phyloP scores from a whole-genome alignment of 2,113 vertebrate genomes.

The Mus pahari region DNA sequence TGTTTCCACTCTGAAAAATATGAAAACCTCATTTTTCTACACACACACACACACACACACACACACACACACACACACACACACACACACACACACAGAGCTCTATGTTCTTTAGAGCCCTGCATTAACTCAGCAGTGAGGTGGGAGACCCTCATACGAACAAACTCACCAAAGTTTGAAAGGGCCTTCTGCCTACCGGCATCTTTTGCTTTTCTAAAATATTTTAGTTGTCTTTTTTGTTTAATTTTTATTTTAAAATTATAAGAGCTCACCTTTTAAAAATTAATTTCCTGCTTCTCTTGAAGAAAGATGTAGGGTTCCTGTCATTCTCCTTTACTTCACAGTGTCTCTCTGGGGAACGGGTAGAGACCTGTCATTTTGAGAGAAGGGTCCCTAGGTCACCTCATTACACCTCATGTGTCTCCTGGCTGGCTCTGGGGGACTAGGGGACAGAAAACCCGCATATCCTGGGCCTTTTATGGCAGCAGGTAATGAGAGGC shows the following conservation, averaged over 20 bases:
- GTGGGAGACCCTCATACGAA: neutral
- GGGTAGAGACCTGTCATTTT: neutral
- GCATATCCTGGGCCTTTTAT: neutral
- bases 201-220: neutral
- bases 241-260: slow-evolving; percentile 66
- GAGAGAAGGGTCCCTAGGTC: no score
- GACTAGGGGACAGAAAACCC: neutral
- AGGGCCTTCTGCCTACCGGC: accelerated
- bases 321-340: neutral
- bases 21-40: neutral
- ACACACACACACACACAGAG: neutral
- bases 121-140: neutral
- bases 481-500: no score
- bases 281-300: slow-evolving; percentile 65
- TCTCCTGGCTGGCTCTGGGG: neutral
- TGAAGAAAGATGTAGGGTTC: neutral
- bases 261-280: slow-evolving; percentile 40
- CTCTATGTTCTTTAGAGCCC: neutral
- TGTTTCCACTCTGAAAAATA: neutral
- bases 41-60: neutral
- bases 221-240: slow-evolving; percentile 29
- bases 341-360: neutral
- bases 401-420: neutral
- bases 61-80: neutral
- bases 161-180: neutral